Evolutionary conservation across 1,140 invertebrate genomes (phyloP).

Genomic region (Bactericera cockerelli): DNA sequence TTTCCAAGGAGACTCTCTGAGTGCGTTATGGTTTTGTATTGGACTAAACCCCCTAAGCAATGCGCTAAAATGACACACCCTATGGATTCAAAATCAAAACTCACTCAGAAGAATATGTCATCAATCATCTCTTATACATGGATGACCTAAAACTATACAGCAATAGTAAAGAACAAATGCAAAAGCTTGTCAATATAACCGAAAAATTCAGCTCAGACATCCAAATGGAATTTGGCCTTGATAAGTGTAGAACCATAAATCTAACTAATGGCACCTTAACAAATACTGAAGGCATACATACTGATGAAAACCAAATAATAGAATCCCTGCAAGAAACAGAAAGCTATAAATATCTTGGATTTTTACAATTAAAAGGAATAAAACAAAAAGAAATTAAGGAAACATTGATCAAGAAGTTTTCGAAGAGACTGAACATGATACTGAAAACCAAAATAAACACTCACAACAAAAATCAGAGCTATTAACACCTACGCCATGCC

Average conservation of each 20-base stretch:
- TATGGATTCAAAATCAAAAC: neutral
- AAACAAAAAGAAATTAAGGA: neutral
- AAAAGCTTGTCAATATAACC: neutral
- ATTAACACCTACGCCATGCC: constrained; percentile 5
- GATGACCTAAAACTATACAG: constrained; percentile 2
- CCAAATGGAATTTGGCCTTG: neutral
- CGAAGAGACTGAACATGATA: neutral
- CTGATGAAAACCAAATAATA: neutral
- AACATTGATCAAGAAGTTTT: neutral
- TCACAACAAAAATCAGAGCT: neutral
- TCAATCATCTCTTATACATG: constrained; percentile 6
- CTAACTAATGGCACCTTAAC: neutral
- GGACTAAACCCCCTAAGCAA: constrained; percentile 1
- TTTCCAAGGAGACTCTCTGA: constrained; percentile 16
- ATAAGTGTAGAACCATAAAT: neutral
- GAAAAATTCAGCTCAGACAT: neutral
- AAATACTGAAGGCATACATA: too few relatives aligned
- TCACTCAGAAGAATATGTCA: neutral
- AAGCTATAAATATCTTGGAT: constrained; percentile 7
- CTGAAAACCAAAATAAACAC: neutral
- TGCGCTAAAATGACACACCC: neutral
- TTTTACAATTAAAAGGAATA: neutral
- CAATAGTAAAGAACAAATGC: neutral
- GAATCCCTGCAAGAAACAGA: neutral
- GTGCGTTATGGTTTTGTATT: constrained; percentile 16